Evolutionary conservation across 2,888 invertebrate genomes (phyloP).

Genomic region (Linnaemya tessellans): DNA sequence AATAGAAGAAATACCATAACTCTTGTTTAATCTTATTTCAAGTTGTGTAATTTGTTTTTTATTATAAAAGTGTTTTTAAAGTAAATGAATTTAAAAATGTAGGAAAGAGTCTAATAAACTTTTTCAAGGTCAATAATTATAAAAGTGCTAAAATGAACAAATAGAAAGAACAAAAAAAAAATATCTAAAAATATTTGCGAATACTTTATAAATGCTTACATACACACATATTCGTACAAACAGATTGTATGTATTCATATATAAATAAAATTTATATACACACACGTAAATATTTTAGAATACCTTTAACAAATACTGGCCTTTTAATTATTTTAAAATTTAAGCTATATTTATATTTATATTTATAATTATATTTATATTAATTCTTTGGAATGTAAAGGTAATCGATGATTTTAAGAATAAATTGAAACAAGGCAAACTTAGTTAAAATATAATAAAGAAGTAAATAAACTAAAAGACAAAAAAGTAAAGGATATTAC

Average conservation of each 20-base stretch:
- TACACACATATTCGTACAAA: too few species aligned
- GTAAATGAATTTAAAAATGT: slow-evolving; percentile 14
- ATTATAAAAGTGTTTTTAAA: not conserved
- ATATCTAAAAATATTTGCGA: not conserved
- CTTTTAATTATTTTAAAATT: too few species aligned
- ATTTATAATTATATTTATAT: too few species aligned
- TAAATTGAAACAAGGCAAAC: not conserved
- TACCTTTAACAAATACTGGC: too few species aligned
- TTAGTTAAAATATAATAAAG: not conserved
- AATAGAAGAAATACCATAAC: too few species aligned
- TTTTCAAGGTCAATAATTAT: slow-evolving; percentile 48
- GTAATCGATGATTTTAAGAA: not conserved
- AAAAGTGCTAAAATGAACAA: slow-evolving; percentile 23
- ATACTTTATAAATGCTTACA: not conserved
- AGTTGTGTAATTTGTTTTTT: not conserved
- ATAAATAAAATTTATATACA: too few species aligned
- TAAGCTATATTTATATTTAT: not conserved
- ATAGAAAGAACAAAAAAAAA: not conserved
- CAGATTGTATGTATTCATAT: too few species aligned
- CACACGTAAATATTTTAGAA: too few species aligned
- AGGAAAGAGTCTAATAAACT: slow-evolving; percentile 50
- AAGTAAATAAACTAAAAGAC: not conserved
- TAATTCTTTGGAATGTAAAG: not conserved
- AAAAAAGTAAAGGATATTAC: not conserved
- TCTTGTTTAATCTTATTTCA: not conserved